These are phyloP conservation scores for Enteromius trimaculatus DNA, from an alignment of 2,797 vertebrate species.

Conservation along the genomic window DNA sequence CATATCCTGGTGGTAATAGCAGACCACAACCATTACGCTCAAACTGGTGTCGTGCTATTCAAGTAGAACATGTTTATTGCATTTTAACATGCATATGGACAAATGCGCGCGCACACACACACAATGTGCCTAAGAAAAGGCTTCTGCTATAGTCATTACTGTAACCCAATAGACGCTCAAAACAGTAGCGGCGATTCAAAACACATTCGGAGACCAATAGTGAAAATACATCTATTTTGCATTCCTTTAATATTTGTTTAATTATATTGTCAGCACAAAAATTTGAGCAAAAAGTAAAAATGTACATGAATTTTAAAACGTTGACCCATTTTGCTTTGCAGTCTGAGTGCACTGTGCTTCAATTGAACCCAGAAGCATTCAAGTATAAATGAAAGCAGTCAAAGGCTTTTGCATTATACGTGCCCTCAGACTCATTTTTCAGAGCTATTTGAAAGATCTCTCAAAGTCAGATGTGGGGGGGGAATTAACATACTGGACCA, in stretches of 20 bases:
- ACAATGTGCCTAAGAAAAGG: background rate
- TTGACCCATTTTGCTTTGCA: background rate
- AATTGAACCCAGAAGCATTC: background rate
- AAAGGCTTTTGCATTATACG: background rate
- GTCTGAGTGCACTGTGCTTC: background rate
- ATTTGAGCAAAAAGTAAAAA: background rate
- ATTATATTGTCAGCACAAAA: background rate
- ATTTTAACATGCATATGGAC: conserved; percentile 29
- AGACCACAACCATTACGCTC: conserved; percentile 37
- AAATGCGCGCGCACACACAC: conserved; percentile 8
- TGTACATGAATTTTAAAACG: background rate
- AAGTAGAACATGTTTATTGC: conserved; percentile 36
- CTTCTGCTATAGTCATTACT: conserved; percentile 38
- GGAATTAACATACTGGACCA: conserved; percentile 45
- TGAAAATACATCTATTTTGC: background rate
- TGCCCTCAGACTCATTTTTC: conserved; percentile 16
- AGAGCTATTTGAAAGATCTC: conserved; percentile 26
- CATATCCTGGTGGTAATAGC: conserved; percentile 39
- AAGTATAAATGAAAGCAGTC: background rate
- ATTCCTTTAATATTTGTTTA: background rate
- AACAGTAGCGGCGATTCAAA: background rate
- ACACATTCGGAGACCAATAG: background rate
- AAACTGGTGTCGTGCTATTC: conserved; percentile 33
- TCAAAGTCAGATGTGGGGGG: conserved; percentile 26
- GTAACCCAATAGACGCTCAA: background rate